A percentile compares a stretch with the other conserved stretches of the same genome.
Evolutionary conservation across 2,113 vertebrate species (phyloP).

Genomic region (Merops nubicus): DNA sequence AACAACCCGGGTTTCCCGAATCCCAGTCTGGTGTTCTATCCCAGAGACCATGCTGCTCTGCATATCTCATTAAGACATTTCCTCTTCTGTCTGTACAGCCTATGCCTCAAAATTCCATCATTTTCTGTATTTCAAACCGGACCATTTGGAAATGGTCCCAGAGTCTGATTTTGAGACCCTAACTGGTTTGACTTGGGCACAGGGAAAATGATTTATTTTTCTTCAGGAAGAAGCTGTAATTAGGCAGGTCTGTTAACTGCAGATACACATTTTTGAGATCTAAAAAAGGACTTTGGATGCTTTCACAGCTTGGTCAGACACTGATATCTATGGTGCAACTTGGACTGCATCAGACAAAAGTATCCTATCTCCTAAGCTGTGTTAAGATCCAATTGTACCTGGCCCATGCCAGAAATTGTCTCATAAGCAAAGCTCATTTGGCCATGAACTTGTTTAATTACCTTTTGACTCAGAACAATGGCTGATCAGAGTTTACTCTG

Average conservation of each 20-base stretch:
- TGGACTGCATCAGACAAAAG: neutral
- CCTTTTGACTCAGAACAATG: neutral
- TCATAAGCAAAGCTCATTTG: neutral
- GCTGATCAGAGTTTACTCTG: neutral
- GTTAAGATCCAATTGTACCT: neutral
- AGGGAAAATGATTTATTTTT: neutral
- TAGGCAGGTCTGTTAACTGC: neutral
- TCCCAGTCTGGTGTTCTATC: conserved; percentile 45
- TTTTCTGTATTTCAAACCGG: neutral
- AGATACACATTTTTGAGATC: neutral
- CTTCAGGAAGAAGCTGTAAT: neutral
- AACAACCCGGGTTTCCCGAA: conserved; percentile 27
- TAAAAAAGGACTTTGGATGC: neutral
- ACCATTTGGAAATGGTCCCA: neutral
- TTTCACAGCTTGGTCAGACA: neutral
- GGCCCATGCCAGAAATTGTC: neutral
- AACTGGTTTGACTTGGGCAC: neutral
- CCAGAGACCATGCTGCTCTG: neutral
- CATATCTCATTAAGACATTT: conserved; percentile 30
- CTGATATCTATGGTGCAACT: neutral
- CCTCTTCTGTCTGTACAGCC: conserved; percentile 23
- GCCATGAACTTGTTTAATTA: neutral
- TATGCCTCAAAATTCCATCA: neutral
- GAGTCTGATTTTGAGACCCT: neutral
- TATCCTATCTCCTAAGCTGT: neutral